Percentiles rank a stretch among this genome's conserved stretches.
Conservation (phyloP, 2,888 invertebrate genomes). For the Tipula vernalis region DNA sequence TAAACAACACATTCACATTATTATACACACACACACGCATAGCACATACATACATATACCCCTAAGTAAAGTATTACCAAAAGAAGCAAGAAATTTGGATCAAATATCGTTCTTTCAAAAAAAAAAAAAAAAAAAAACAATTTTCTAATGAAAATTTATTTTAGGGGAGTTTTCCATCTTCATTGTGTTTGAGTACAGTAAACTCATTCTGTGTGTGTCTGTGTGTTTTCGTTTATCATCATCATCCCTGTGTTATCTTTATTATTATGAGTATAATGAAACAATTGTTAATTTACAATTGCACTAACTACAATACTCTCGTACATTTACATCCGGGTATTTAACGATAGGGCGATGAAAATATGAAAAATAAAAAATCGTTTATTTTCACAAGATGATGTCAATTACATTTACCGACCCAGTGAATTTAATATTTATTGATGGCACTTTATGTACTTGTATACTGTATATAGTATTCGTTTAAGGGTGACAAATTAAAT, state of each 20-base stretch:
- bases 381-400: neutral
- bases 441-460: neutral
- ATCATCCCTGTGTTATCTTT: neutral
- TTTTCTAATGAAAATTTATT: neutral
- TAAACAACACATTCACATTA: neutral
- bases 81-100: neutral
- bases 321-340: neutral
- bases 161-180: neutral
- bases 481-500: neutral
- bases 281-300: conserved; percentile 1
- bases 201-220: neutral
- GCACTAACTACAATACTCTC: neutral
- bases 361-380: neutral
- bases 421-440: neutral
- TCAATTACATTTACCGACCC: neutral
- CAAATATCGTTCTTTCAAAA: neutral
- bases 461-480: neutral
- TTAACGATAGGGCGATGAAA: neutral
- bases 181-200: neutral
- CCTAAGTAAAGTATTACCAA: neutral
- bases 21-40: neutral
- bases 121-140: neutral
- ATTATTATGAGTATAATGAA: neutral
- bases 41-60: neutral
- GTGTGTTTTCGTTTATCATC: neutral